Conservation (phyloP, 1,140 invertebrate species). For the Zeugodacus cucurbitae region DNA sequence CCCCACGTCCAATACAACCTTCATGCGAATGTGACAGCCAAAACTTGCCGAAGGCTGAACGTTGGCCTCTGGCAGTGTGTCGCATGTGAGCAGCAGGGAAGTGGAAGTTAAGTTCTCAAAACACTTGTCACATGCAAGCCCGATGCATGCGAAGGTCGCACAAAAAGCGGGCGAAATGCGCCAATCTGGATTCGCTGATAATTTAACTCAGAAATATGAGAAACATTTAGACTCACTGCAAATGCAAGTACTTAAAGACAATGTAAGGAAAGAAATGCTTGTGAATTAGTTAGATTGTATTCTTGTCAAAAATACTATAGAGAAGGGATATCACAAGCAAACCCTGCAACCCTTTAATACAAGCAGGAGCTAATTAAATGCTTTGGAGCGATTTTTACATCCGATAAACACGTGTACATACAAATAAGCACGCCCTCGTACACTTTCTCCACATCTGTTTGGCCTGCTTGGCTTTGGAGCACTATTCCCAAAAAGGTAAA, state of each 20-base stretch:
- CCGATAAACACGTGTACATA: neutral
- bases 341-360: too few species aligned
- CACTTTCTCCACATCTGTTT: neutral
- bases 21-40: neutral
- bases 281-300: too few species aligned
- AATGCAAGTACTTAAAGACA: too few species aligned
- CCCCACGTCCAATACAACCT: neutral
- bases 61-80: neutral
- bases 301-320: neutral
- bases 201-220: too few species aligned
- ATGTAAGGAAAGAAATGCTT: too few species aligned
- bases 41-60: neutral
- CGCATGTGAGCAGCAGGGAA: neutral
- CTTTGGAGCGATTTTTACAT: too few species aligned
- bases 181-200: neutral
- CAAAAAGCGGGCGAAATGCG: neutral
- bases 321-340: neutral
- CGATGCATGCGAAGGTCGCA: neutral
- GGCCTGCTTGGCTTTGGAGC: neutral
- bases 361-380: too few species aligned
- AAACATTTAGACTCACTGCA: too few species aligned
- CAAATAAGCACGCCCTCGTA: neutral
- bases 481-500: neutral
- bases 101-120: neutral
- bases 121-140: neutral